These are phyloP conservation scores for Lucinisca nassula DNA, from an alignment of 2,888 invertebrate genomes.

Conservation along the genomic window DNA sequence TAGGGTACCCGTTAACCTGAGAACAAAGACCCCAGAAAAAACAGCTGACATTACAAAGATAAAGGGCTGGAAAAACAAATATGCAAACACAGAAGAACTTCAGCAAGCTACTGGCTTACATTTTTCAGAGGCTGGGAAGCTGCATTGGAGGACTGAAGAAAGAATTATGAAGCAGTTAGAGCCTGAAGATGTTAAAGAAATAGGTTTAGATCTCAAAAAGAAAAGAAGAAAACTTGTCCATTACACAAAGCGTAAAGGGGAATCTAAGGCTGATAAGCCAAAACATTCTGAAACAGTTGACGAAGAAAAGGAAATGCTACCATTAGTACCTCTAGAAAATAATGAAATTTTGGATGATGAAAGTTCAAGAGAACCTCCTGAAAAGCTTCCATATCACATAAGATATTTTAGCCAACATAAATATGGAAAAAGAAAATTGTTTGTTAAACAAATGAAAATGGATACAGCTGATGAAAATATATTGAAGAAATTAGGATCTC, in stretches of 20 bases:
- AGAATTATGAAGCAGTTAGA: conserved; percentile 75
- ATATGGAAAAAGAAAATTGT: conserved; percentile 65
- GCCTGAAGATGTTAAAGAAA: conserved; percentile 76
- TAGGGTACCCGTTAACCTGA: conserved; percentile 31
- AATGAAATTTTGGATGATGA: conserved; percentile 64
- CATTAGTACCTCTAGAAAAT: background rate
- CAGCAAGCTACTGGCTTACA: conserved; percentile 58
- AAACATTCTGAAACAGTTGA: conserved; percentile 2
- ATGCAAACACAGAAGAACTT: conserved; percentile 59
- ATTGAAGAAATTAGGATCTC: conserved; percentile 80
- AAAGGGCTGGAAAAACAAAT: conserved; percentile 84
- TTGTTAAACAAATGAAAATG: conserved; percentile 71
- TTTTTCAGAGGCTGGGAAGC: conserved; percentile 71
- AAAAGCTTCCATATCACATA: conserved; percentile 60
- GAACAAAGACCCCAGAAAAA: conserved; percentile 68
- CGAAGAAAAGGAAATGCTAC: conserved; percentile 32
- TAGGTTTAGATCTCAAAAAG: conserved; percentile 78
- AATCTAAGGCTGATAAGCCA: no score
- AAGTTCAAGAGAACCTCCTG: conserved; percentile 30
- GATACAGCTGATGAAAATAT: conserved; percentile 75
- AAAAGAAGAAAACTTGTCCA: conserved; percentile 73
- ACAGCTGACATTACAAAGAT: conserved; percentile 83
- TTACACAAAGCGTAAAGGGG: conserved; percentile 66
- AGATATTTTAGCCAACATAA: conserved; percentile 66
- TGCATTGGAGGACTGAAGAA: conserved; percentile 79